These are phyloP conservation scores for Xyliphius kryptos DNA, from an alignment of 2,113 vertebrate species.

Conservation along the genomic window DNA sequence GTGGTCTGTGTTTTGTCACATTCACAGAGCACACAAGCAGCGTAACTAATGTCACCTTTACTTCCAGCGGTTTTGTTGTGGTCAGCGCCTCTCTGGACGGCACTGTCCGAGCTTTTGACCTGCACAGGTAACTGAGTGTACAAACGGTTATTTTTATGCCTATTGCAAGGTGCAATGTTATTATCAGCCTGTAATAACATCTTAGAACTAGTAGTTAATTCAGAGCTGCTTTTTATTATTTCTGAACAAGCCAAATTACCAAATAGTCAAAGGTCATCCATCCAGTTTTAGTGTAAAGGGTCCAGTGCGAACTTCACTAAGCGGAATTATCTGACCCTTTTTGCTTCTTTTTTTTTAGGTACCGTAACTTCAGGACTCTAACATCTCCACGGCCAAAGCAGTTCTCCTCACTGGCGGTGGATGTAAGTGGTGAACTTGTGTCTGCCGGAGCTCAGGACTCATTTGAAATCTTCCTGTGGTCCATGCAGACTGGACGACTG, in stretches of 20 bases:
- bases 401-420: constrained; percentile 87
- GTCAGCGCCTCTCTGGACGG: constrained; percentile 90
- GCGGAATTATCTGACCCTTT: too few relatives aligned
- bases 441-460: constrained; percentile 90
- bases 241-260: too few relatives aligned
- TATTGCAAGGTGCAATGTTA: too few relatives aligned
- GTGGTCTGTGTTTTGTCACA: constrained; percentile 91
- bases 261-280: too few relatives aligned
- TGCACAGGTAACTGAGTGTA: constrained; percentile 96
- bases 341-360: too few relatives aligned
- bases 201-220: too few relatives aligned
- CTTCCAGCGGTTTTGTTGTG: constrained; percentile 77
- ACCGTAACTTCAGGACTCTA: constrained; percentile 94
- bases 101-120: constrained; percentile 89
- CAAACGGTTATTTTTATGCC: too few relatives aligned
- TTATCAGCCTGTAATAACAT: too few relatives aligned
- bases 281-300: too few relatives aligned
- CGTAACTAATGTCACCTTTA: constrained; percentile 80
- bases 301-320: too few relatives aligned
- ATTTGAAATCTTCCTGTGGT: constrained; percentile 96
- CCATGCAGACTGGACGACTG: constrained; percentile 90
- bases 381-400: constrained; percentile 84
- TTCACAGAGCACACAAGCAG: constrained; percentile 90
- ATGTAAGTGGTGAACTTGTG: constrained; percentile 85
- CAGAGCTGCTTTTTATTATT: too few relatives aligned